Evolutionary conservation across 2,888 invertebrate genomes (phyloP).

Genomic region (Falcaria lacertinaria): DNA sequence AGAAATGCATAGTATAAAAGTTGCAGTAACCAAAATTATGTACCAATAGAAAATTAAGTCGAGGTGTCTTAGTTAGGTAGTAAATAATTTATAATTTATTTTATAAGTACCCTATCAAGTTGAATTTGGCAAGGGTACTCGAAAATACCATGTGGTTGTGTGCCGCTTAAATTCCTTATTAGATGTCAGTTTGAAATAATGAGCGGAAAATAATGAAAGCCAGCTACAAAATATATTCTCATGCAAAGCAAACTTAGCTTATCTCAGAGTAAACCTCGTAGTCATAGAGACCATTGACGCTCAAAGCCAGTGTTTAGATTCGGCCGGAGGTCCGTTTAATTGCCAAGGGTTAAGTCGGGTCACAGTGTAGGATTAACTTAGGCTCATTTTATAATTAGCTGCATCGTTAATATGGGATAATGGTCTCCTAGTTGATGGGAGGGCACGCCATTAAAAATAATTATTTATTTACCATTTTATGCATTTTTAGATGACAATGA

Average conservation of each 20-base stretch:
- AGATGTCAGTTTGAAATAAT: no score
- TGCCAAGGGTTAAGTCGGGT: slow-evolving; percentile 16
- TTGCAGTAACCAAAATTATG: no score
- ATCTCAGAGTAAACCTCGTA: slow-evolving; percentile 1
- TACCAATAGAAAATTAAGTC: no score
- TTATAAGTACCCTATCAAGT: no score
- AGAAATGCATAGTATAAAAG: no score
- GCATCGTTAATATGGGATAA: slow-evolving; percentile 24
- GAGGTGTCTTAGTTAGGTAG: no score
- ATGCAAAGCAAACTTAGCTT: not conserved
- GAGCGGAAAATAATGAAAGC: no score
- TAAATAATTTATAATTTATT: no score
- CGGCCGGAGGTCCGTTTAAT: slow-evolving; percentile 28
- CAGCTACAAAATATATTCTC: no score
- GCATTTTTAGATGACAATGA: not conserved
- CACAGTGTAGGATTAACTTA: slow-evolving; percentile 29
- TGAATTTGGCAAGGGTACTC: no score
- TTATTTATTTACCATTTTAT: not conserved
- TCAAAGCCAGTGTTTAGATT: slow-evolving; percentile 28
- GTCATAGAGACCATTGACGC: slow-evolving; percentile 5
- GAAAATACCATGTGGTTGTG: no score
- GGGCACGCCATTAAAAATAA: slow-evolving; percentile 1
- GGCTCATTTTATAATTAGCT: slow-evolving; percentile 41
- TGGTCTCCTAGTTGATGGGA: slow-evolving; percentile 9
- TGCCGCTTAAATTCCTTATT: no score